Evolutionary conservation across 2,113 vertebrate genomes (phyloP), one percentile per base, ranked within the genome.

Genomic region (Natator depressus): DNA sequence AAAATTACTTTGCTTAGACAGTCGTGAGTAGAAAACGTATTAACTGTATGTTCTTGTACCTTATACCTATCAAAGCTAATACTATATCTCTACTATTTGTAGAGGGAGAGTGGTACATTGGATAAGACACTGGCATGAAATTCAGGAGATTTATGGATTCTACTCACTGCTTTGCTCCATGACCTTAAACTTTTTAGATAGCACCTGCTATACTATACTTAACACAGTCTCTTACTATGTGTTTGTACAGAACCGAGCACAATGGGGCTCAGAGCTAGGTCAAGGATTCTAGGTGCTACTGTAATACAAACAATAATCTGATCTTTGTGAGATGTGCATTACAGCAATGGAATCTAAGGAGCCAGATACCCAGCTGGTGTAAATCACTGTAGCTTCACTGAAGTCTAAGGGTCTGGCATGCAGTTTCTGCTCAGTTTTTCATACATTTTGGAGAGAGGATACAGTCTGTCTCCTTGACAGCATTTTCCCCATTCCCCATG

Each of bases 1-100:
- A 89, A 94, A 89, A 24, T 88, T 90, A 80, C 84, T 91, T 95
- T 89, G 25, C 93, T 89, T 84, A 54, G 80, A 87, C 5, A 55
- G 49, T 29, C 4, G 53, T 72, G 29, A 91, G 89, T 3, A 84
- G 42, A 85, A 95, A 92, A 72, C 11, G 3, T n/a, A 86, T 85
- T 84, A 79, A 84, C 54, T 85, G 2, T 13, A 83, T 57, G 84
- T 38, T 81, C 55, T 81, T 92, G 46, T 65, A 85, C n/a, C 85
- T 89, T 85, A 24, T 25, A 38, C 9, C 20, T 24, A 7, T 46
- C 6, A 46, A 76, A 25, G 38, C 22, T 24, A 76, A 46, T 76
- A 76, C 24, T 27, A 14, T 76, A 83, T 38, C 65, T 69, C 50
- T 92, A 72, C 83, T 88, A 81, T 88, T 47, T 51, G 25, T 10